Base-by-base conservation (phyloP, 2,888 invertebrate genomes). In the Empis livida region DNA sequence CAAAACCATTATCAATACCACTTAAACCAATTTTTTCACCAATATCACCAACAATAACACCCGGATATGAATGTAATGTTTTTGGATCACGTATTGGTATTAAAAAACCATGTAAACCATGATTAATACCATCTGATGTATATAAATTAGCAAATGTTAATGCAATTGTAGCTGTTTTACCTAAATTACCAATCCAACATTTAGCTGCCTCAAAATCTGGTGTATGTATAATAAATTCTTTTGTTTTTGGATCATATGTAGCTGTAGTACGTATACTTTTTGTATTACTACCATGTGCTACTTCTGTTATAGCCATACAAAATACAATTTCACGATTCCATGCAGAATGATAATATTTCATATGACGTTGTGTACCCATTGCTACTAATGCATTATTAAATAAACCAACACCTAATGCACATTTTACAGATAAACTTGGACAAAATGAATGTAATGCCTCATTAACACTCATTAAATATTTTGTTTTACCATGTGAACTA, bases 191-290 rank as follows among this genome's bases (percentile, higher is more conserved):
- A 59, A 85, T 82, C 95, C 95, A 96, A 71, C 92, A 92, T 75
- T 97, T 97, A 46, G 92, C 90, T 10, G 95, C 90, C 69, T 94
- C 87, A 71, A 94, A 88, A 70, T 92, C 88, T 0, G 96, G 94
- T 1, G 94, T 88, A 65, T 94, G 80, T 11, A 97, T 74, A 47
- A 94, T 74, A 70, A 94, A 95, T 68, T 85, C 81, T 70, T 82
- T 75, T 14, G 80, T 78, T 32, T 69, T 65, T 0, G 80, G 75
- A 66, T 94, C 89, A 69, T 86, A 96, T 1, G 80, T 87, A 5
- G 95, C 94, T 9, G 82, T 87, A 1, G 95, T 95, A 58, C 88
- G 78, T 80, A 95, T 86, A 45, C 82, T 82, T 56, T 89, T 88
- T 5, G 91, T 90, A 70, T 96, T 94, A 32, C 92, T 92, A 0